phyloP scores from a whole-genome alignment of 2,797 vertebrate genomes.

The Chrysocyon brachyurus region DNA sequence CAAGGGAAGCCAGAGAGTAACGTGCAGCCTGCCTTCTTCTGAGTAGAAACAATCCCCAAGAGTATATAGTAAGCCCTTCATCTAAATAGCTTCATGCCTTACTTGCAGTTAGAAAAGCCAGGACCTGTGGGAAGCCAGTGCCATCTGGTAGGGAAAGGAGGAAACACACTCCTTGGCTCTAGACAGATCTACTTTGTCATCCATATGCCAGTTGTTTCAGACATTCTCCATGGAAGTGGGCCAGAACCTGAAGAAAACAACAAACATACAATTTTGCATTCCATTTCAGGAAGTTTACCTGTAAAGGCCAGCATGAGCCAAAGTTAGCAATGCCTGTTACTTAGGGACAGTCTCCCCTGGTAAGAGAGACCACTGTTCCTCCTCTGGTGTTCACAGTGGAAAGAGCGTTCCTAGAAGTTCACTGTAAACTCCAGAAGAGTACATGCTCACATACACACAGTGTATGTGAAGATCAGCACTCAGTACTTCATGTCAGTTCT shows the following conservation, averaged over 20 bases:
- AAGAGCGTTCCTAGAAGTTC: not conserved
- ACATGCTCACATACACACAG: not conserved
- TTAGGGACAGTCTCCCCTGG: not conserved
- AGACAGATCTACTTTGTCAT: not conserved
- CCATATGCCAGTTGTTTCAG: not conserved
- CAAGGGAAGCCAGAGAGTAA: not conserved
- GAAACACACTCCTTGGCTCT: not conserved
- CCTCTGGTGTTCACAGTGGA: not conserved
- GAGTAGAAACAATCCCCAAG: not conserved
- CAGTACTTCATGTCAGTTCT: not conserved
- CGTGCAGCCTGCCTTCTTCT: not conserved
- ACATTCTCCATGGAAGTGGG: conserved; percentile 27
- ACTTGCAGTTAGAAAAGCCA: not conserved
- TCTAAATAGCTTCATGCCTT: conserved; percentile 7
- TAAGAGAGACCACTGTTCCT: not conserved
- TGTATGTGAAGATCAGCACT: not conserved
- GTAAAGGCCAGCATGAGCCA: not conserved
- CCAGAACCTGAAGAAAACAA: conserved; percentile 28
- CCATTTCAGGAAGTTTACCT: not conserved
- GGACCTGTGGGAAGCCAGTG: not conserved
- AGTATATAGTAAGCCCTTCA: not conserved
- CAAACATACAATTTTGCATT: not conserved
- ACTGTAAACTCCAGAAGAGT: not conserved
- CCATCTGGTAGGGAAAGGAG: not conserved
- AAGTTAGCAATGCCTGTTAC: not conserved